Conservation (phyloP, 2,113 vertebrate species). For the Ctenodactylus gundi region DNA sequence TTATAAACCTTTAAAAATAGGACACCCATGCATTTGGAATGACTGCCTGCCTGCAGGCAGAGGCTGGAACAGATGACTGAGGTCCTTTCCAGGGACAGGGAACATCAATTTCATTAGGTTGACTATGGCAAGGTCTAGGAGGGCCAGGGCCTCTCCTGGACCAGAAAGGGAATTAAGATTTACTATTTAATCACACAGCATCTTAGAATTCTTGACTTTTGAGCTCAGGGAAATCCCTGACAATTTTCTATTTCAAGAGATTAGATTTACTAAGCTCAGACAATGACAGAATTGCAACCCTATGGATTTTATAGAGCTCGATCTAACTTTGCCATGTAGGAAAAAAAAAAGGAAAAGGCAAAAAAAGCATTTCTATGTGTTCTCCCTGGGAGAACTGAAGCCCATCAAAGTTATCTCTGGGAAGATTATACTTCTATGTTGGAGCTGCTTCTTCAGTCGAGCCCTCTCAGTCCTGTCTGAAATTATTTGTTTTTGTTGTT, state of each 20-base stretch:
- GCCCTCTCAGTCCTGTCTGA: background rate
- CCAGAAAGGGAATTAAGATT: background rate
- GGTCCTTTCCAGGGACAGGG: background rate
- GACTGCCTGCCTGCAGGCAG: background rate
- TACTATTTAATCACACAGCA: background rate
- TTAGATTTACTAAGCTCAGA: background rate
- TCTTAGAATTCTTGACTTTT: background rate
- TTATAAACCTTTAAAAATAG: slow-evolving; percentile 26
- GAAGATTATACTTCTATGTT: background rate
- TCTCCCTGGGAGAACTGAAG: background rate
- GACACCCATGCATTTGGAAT: background rate
- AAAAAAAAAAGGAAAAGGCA: too few relatives aligned
- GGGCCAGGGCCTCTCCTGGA: background rate
- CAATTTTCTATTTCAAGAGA: background rate
- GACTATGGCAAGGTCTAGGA: background rate
- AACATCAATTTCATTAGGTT: background rate
- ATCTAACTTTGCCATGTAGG: background rate
- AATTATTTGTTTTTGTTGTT: too few relatives aligned
- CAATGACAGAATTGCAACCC: background rate
- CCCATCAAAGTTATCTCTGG: background rate
- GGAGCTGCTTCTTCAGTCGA: background rate
- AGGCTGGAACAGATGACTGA: background rate
- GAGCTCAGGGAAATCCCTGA: background rate
- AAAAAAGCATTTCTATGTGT: background rate
- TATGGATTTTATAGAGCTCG: background rate